Evolutionary conservation across 92 coral and sea anemone species (phyloP), one percentile per base, ranked within the genome.

Genomic region (Hydrozoanthus gracilis): DNA sequence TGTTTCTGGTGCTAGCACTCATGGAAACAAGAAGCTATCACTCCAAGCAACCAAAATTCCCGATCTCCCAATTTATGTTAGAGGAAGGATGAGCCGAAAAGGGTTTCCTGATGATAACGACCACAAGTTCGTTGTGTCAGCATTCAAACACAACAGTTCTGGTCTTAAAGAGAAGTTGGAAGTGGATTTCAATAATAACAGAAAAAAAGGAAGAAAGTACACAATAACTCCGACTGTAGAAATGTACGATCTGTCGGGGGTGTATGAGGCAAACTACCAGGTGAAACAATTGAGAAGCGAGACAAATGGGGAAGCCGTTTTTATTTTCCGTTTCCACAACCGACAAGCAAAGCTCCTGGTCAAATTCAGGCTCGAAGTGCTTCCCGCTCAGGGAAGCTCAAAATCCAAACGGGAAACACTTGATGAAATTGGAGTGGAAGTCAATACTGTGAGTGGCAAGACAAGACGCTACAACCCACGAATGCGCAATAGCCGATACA

Each of bases 281-380:
- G 66, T 67, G 51, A 66, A 65, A 10, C 89, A 76, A 17, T n/a
- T 61, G 17, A 79, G 80, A 65, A 71, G 77, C 51, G 83, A 16
- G 39, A 71, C 44, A 8, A 51, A 45, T 0, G 92, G 89, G 5
- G 77, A 85, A 8, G 87, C 83, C 6, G 79, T 76, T 6, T 89
- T 86, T 70, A 54, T 50, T 14, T 89, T 89, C 44, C 92, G 89
- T 35, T 89, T 89, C 54, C 77, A 78, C 12, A 73, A 86, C 44
- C 87, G 86, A 12, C 73, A 62, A 61, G 78, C 89, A 12, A 73
- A 79, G 48, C 83, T 78, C 44, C 71, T 8, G 14, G 44, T 89
- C 77, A 79, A 7, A 3, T 89, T 89, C 44, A 79, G 87, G 3
- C 78, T 89, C 5, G 45, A 71, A 17, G 45, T 44, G 12, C 51